phyloP scores from a whole-genome alignment of 1,140 invertebrate species.

The Brachionus manjavacas region DNA sequence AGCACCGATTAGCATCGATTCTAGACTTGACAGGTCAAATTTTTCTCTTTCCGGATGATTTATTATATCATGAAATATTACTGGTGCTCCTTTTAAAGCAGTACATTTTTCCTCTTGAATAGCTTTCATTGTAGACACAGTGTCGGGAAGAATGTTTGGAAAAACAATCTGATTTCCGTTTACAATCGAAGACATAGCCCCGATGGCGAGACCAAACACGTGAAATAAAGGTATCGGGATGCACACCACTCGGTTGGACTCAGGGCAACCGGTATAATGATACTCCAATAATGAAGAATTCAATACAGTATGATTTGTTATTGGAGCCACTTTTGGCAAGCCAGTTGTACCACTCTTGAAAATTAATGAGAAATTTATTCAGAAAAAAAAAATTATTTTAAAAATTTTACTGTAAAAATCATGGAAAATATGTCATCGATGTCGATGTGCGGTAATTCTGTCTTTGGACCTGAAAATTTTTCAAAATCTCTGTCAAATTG shows the following conservation, averaged over 20 bases:
- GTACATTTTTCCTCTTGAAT: conserved; percentile 74
- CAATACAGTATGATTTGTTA: conserved; percentile 75
- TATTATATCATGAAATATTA: conserved; percentile 87
- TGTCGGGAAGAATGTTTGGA: conserved; percentile 65
- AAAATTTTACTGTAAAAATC: conserved; percentile 19
- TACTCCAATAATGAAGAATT: conserved; percentile 75
- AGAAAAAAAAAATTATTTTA: not conserved
- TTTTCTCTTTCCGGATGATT: conserved; percentile 54
- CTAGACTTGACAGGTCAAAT: conserved; percentile 56
- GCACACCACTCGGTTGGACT: conserved; percentile 63
- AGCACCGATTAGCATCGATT: conserved; percentile 43
- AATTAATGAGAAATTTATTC: not conserved
- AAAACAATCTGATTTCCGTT: conserved; percentile 69
- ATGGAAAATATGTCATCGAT: conserved; percentile 14
- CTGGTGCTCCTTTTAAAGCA: conserved; percentile 81
- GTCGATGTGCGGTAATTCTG: not conserved
- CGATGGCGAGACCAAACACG: conserved; percentile 54
- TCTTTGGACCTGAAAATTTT: not conserved
- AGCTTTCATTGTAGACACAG: conserved; percentile 61
- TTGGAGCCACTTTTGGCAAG: conserved; percentile 73
- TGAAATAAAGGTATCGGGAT: conserved; percentile 67
- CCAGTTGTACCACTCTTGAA: conserved; percentile 59
- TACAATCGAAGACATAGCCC: conserved; percentile 57
- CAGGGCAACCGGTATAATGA: conserved; percentile 62
- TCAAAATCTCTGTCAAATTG: not conserved